Percentiles rank a stretch among this genome's conserved stretches.
Evolutionary conservation across 1,140 invertebrate genomes (phyloP).

Genomic region (Ceratina australensis): DNA sequence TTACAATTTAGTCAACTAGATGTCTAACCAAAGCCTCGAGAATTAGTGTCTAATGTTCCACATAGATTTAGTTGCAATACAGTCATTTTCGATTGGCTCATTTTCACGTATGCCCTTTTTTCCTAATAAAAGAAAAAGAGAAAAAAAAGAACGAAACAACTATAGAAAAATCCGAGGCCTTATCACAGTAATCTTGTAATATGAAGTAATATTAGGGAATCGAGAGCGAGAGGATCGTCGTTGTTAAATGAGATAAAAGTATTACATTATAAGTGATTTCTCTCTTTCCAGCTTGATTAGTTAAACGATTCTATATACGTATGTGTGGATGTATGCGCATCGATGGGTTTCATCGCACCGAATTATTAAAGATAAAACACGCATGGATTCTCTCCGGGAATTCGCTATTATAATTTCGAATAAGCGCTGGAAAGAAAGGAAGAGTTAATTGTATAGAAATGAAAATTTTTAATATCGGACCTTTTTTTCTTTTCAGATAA

Average conservation of each 20-base stretch:
- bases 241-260: constrained; percentile 46
- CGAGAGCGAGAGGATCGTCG: constrained; percentile 43
- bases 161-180: constrained; percentile 77
- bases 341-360: constrained; percentile 41
- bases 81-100: constrained; percentile 10
- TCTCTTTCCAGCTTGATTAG: constrained; percentile 37
- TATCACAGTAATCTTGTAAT: constrained; percentile 71
- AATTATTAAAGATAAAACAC: constrained; percentile 43
- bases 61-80: constrained; percentile 19
- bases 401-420: constrained; percentile 42
- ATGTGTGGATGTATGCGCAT: not conserved
- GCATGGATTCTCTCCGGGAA: constrained; percentile 9
- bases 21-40: constrained; percentile 45
- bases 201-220: constrained; percentile 70
- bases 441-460: constrained; percentile 42
- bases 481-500: constrained; percentile 62
- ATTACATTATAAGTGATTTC: constrained; percentile 46
- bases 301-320: constrained; percentile 27
- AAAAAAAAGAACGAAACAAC: constrained; percentile 33
- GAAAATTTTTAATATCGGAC: constrained; percentile 50
- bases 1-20: constrained; percentile 12
- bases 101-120: constrained; percentile 15
- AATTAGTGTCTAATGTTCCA: constrained; percentile 24
- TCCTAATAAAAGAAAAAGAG: not conserved
- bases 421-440: constrained; percentile 52